Evolutionary conservation across 2,113 vertebrate species (phyloP), one percentile per base, ranked within the genome.

Genomic region (Corythaeola cristata): DNA sequence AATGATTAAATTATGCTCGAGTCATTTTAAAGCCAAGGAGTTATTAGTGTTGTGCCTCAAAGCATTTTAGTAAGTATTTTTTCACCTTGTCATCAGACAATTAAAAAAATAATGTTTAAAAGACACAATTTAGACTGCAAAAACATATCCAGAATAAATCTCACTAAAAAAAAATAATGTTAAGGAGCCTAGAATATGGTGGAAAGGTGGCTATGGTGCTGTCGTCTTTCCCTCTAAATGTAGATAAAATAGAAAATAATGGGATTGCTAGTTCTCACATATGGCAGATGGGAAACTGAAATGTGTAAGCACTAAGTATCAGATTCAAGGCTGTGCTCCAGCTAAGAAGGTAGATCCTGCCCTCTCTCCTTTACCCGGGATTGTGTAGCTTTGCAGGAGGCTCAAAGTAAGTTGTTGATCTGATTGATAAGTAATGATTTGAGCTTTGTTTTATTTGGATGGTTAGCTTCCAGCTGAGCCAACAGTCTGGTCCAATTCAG

Each of bases 1-100:
- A 89, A 75, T 82, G 11, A 89, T 75, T 83, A 66, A 71, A 90
- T 88, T 84, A 88, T 0, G 2, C 13, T 55, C 47, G 18, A 84
- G 37, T 88, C 2, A 69, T 66, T 96, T 93, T 80, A 69, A 93
- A 88, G 59, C 71, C 64, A 77, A 47, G 37, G 60, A 84, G 28
- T 62, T 92, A 50, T 80, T 89, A 53, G 21, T 89, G 50, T 80
- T 90, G 55, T 58, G 45, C 50, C 49, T 89, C 59, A 95, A 62
- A 95, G 60, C 60, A 50, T 93, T 96, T 81, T 59, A 87, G 55
- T 49, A 66, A 73, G 41, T 27, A 23, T 77, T 95, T 75, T 93
- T 94, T 87, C 60, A 87, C 37, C 23, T 74, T 89, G 52, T 91
- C 60, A 72, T 66, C 52, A 3, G 6, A 52, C 32, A 93, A 20